These are phyloP conservation scores for Parotocinclus haroldoi DNA, from an alignment of 2,797 vertebrate species.

Conservation along the genomic window DNA sequence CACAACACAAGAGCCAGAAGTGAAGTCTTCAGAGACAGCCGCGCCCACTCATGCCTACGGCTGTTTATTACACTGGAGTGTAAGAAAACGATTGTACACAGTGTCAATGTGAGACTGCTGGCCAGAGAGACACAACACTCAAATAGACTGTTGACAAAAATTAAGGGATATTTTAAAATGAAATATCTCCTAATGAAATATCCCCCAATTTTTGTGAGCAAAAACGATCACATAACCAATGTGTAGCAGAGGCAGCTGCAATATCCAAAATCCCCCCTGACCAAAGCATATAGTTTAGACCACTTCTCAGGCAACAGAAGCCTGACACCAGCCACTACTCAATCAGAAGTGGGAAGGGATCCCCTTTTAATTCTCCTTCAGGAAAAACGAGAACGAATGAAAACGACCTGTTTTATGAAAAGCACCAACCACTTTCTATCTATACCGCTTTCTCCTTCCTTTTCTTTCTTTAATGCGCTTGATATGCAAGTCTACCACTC, in stretches of 20 bases:
- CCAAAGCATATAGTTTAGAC: slow-evolving; percentile 81
- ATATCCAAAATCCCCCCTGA: slow-evolving; percentile 80
- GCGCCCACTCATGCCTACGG: slow-evolving; percentile 21
- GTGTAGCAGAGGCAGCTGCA: slow-evolving; percentile 75
- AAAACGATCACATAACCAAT: slow-evolving; percentile 82
- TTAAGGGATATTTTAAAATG: too few relatives aligned
- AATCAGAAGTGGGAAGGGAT: slow-evolving; percentile 65
- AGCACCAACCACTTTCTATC: too few relatives aligned
- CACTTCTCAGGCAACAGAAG: slow-evolving; percentile 65
- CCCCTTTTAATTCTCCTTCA: slow-evolving; percentile 78
- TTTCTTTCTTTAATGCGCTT: slow-evolving; percentile 38
- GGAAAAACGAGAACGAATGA: slow-evolving; percentile 69
- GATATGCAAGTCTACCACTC: slow-evolving; percentile 68
- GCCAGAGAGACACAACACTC: slow-evolving; percentile 76
- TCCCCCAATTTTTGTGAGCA: too few relatives aligned
- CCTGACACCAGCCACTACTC: slow-evolving; percentile 69
- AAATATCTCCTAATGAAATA: too few relatives aligned
- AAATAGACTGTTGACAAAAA: slow-evolving; percentile 81
- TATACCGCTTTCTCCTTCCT: background rate
- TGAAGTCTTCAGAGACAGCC: slow-evolving; percentile 10
- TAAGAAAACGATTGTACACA: slow-evolving; percentile 57
- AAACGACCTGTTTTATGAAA: too few relatives aligned
- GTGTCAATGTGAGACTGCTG: slow-evolving; percentile 73
- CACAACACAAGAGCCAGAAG: slow-evolving; percentile 5
- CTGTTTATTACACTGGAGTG: slow-evolving; percentile 41